These are phyloP conservation scores for Scaptomyza flava DNA, from an alignment of 2,888 invertebrate species.

Conservation along the genomic window DNA sequence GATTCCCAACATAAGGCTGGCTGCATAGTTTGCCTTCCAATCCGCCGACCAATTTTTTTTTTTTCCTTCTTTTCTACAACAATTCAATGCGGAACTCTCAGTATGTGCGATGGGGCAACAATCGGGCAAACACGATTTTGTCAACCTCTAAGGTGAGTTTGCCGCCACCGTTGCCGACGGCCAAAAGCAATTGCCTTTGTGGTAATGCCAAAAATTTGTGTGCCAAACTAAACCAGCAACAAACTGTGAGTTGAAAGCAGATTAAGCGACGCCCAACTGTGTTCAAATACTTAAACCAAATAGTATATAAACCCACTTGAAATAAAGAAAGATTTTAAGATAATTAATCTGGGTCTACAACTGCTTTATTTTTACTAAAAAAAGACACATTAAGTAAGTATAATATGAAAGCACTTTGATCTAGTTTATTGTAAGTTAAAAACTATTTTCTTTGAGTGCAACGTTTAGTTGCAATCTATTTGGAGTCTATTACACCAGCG, in stretches of 20 bases:
- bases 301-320: not conserved
- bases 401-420: no score
- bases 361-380: no score
- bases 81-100: conserved; percentile 72
- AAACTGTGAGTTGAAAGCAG: conserved; percentile 30
- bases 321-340: not conserved
- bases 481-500: conserved; percentile 21
- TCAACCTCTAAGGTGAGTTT: conserved; percentile 68
- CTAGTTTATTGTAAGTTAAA: no score
- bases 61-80: conserved; percentile 16
- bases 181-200: conserved; percentile 45
- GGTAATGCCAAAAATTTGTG: conserved; percentile 72
- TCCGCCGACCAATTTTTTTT: conserved; percentile 59
- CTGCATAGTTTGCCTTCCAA: conserved; percentile 59
- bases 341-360: not conserved
- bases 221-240: conserved; percentile 42
- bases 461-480: conserved; percentile 33
- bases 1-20: conserved; percentile 29
- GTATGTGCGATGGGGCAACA: conserved; percentile 6
- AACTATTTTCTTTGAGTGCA: conserved; percentile 24
- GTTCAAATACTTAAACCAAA: conserved; percentile 16
- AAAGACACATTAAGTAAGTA: no score
- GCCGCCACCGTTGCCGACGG: conserved; percentile 44
- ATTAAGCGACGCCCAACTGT: conserved; percentile 58
- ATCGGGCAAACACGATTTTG: conserved; percentile 71